Evolutionary conservation across 2,113 vertebrate genomes (phyloP), one percentile per base, ranked within the genome.

Genomic region (Neogobius melanostomus): DNA sequence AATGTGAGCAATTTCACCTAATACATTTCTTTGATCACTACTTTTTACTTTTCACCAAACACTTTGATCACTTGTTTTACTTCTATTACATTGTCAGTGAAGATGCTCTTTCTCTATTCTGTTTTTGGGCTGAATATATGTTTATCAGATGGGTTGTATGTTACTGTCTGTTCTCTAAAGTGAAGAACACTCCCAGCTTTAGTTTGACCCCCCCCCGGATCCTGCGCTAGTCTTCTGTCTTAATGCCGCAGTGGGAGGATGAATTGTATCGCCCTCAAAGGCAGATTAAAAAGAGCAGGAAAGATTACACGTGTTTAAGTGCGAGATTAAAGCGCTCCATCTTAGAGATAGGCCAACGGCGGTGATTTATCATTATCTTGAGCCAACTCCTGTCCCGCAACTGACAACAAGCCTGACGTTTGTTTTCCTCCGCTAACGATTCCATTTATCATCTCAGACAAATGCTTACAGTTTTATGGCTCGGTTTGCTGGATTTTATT

Each of bases 281-380:
- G 48, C 60, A 82, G 84, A 89, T 89, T 85, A 85, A 81, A 85
- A 84, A 82, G 68, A 85, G 75, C 56, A 12, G 54, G 61, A 66
- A 76, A 80, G 77, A 85, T 87, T 81, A 87, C 71, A 72, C 77
- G 68, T 76, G 68, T 87, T 90, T 82, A 81, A 77, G 82, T 64
- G 60, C 60, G 75, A 87, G 84, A 87, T 90, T 90, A 89, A 89
- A 90, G 69, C 49, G n/a, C 69, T 87, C 85, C 77, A 82, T 88
- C 86, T 83, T 82, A 53, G 75, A 77, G 79, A 72, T 71, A 80
- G 62, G 64, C 50, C 59, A 47, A 75, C 71, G 68, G 57, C 43
- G 62, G 79, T 82, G 77, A 87, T 89, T 85, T 66, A 87, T 91
- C 85, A 84, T 48, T 12, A 59, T 73, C 48, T 62, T 77, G 76